A percentile compares a stretch with the other conserved stretches of the same genome.
These are phyloP conservation scores for Pseudomugil tenellus DNA, from an alignment of 2,797 vertebrate species.

Conservation along the genomic window DNA sequence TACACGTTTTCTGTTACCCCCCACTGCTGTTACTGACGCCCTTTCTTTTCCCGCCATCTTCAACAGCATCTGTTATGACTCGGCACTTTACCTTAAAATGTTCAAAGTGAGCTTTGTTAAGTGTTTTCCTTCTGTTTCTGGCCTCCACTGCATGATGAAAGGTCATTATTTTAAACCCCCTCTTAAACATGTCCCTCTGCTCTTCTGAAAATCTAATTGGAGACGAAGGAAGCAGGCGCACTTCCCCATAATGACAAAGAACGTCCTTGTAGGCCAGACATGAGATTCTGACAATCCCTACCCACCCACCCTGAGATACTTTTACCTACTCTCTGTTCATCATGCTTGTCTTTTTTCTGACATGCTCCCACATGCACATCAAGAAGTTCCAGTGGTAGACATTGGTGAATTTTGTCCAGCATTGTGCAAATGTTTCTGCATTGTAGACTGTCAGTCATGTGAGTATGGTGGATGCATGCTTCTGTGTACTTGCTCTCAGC, in stretches of 20 bases:
- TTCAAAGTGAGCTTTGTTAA: slow-evolving; percentile 79
- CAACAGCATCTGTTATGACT: slow-evolving; percentile 75
- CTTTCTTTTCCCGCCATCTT: slow-evolving; percentile 56
- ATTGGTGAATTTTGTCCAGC: slow-evolving; percentile 3
- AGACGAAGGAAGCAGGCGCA: slow-evolving; percentile 79
- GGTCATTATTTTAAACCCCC: slow-evolving; percentile 84
- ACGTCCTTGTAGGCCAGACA: slow-evolving; percentile 68
- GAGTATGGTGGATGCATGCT: slow-evolving; percentile 16
- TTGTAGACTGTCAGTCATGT: slow-evolving; percentile 22
- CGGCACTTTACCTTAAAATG: slow-evolving; percentile 69
- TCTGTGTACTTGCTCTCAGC: slow-evolving; percentile 52
- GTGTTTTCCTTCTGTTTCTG: slow-evolving; percentile 56
- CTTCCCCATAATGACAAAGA: slow-evolving; percentile 85
- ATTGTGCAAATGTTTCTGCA: slow-evolving; percentile 13
- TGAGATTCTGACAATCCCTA: slow-evolving; percentile 67
- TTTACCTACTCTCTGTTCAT: slow-evolving; percentile 48
- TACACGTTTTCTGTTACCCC: slow-evolving; percentile 20
- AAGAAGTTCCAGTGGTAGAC: not conserved
- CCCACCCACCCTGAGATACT: slow-evolving; percentile 53
- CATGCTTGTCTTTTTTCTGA: slow-evolving; percentile 33
- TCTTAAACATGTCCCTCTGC: slow-evolving; percentile 78
- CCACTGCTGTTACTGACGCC: slow-evolving; percentile 13
- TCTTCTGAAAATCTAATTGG: slow-evolving; percentile 84
- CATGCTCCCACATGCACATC: slow-evolving; percentile 29
- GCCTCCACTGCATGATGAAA: slow-evolving; percentile 74